Conservation (phyloP, 2,888 invertebrate species). For the Nymphalis urticae region DNA sequence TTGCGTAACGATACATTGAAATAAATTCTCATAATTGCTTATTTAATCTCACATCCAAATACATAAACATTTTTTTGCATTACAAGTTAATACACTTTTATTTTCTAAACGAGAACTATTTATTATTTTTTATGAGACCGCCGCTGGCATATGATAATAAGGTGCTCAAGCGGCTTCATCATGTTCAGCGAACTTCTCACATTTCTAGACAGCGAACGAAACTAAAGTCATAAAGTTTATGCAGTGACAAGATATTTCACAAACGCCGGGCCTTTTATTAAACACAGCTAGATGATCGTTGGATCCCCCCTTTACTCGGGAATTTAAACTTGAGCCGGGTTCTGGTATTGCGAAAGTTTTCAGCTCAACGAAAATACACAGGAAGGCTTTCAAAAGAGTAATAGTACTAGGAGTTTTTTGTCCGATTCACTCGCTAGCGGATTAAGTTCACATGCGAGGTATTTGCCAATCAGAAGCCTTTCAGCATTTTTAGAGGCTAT, state of each 20-base stretch:
- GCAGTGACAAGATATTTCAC: slow-evolving; percentile 79
- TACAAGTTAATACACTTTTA: slow-evolving; percentile 36
- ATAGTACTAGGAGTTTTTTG: slow-evolving; percentile 60
- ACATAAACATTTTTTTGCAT: slow-evolving; percentile 45
- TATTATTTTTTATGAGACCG: slow-evolving; percentile 46
- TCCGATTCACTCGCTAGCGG: slow-evolving; percentile 55
- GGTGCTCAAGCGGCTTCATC: slow-evolving; percentile 55
- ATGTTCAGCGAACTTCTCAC: slow-evolving; percentile 50
- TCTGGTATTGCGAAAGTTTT: slow-evolving; percentile 78
- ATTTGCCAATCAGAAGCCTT: slow-evolving; percentile 66
- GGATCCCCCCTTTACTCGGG: slow-evolving; percentile 60
- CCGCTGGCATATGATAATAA: slow-evolving; percentile 50
- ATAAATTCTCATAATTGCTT: slow-evolving; percentile 73
- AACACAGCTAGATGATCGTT: slow-evolving; percentile 69
- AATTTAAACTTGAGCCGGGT: slow-evolving; percentile 71
- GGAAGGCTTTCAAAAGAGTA: slow-evolving; percentile 78
- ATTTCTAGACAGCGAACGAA: slow-evolving; percentile 57
- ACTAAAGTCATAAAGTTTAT: slow-evolving; percentile 78
- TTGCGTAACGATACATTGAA: slow-evolving; percentile 61
- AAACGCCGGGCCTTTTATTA: slow-evolving; percentile 73
- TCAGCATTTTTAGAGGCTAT: slow-evolving; percentile 52
- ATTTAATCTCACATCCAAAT: slow-evolving; percentile 60
- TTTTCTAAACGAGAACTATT: slow-evolving; percentile 35
- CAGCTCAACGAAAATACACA: slow-evolving; percentile 77
- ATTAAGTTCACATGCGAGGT: slow-evolving; percentile 64